Evolutionary conservation across 2,888 invertebrate species (phyloP).

Genomic region (Chalcis sispes): DNA sequence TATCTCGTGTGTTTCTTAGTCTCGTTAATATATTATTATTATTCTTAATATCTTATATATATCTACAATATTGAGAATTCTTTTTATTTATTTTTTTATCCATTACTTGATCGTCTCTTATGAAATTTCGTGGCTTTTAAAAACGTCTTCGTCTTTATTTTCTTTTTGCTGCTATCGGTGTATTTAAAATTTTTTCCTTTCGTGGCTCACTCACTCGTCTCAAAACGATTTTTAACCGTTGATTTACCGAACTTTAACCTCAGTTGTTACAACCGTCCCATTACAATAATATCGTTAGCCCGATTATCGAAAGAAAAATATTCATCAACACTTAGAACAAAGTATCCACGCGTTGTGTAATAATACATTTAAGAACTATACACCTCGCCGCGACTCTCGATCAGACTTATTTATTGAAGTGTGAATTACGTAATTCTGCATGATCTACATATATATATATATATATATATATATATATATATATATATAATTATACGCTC

Average conservation of each 20-base stretch:
- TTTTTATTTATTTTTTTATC: slow-evolving; percentile 55
- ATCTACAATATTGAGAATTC: slow-evolving; percentile 67
- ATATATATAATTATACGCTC: slow-evolving; percentile 51
- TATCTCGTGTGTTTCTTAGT: slow-evolving; percentile 52
- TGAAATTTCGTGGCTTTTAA: slow-evolving; percentile 55
- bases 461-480: slow-evolving; percentile 58
- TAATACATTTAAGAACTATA: slow-evolving; percentile 49
- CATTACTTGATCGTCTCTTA: slow-evolving; percentile 59
- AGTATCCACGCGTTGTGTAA: slow-evolving; percentile 49
- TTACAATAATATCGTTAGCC: not conserved
- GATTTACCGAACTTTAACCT: no score
- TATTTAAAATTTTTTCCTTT: slow-evolving; percentile 43
- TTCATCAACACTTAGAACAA: slow-evolving; percentile 44
- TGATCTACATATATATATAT: slow-evolving; percentile 62
- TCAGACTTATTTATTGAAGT: slow-evolving; percentile 69
- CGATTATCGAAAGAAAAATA: slow-evolving; percentile 39
- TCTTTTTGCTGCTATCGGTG: slow-evolving; percentile 50
- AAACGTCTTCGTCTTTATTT: slow-evolving; percentile 43
- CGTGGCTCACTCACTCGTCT: not conserved
- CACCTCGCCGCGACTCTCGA: slow-evolving; percentile 56
- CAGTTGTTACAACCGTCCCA: no score
- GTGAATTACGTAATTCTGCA: slow-evolving; percentile 69
- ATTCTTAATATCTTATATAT: slow-evolving; percentile 63
- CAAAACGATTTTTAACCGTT: no score
- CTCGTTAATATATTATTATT: slow-evolving; percentile 62